phyloP scores from a whole-genome alignment of 1,140 invertebrate species.

The Probaryconus sp. region DNA sequence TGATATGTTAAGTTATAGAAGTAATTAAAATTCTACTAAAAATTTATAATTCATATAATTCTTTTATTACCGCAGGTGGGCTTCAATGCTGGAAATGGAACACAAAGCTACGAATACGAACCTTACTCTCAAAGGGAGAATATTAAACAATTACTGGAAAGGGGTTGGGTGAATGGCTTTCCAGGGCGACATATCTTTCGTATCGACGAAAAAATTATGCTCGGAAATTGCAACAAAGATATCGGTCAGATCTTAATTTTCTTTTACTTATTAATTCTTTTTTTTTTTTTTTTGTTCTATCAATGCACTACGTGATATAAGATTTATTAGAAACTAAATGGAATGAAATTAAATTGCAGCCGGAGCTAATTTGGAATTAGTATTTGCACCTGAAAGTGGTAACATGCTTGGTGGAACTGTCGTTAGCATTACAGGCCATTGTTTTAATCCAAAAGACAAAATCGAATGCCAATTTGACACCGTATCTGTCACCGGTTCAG shows the following conservation, averaged over 20 bases:
- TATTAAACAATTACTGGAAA: constrained; percentile 87
- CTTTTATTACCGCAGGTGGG: constrained; percentile 83
- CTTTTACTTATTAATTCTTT: too few species aligned
- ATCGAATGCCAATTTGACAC: constrained; percentile 90
- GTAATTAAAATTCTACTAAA: constrained; percentile 8
- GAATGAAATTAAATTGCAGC: constrained; percentile 77
- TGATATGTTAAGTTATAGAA: background rate
- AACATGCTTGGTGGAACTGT: constrained; percentile 97
- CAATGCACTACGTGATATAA: too few species aligned
- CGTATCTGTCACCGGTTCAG: constrained; percentile 85
- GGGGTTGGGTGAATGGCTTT: constrained; percentile 92
- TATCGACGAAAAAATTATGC: constrained; percentile 95
- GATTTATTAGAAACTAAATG: background rate
- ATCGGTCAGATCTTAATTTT: constrained; percentile 81
- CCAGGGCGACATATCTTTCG: constrained; percentile 95
- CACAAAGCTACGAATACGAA: constrained; percentile 91
- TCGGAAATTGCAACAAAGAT: constrained; percentile 94
- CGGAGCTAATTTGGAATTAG: constrained; percentile 87
- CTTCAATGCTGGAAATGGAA: constrained; percentile 97
- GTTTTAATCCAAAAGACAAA: constrained; percentile 85
- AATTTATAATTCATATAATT: constrained; percentile 35
- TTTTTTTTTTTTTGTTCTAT: too few species aligned
- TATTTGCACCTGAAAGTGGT: constrained; percentile 94
- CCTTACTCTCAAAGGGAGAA: constrained; percentile 94
- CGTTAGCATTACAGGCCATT: constrained; percentile 96